phyloP scores from a whole-genome alignment of 2,113 vertebrate species.

The Xenotilapia longispinis region DNA sequence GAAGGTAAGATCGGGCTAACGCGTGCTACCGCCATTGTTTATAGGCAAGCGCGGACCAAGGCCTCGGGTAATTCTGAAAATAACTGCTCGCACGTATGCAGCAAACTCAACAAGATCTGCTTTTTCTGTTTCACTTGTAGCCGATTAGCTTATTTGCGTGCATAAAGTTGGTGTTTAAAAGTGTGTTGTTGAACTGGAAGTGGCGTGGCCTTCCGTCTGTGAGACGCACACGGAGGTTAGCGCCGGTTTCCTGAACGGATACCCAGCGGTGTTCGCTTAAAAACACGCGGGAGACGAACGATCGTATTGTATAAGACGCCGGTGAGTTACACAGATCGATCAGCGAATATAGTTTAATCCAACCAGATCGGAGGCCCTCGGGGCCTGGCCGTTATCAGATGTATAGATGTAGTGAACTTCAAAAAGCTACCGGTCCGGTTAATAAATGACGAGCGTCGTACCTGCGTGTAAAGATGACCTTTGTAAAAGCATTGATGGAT shows the following conservation, averaged over 20 bases:
- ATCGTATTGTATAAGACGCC: background rate
- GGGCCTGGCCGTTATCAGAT: background rate
- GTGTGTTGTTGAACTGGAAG: background rate
- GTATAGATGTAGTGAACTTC: background rate
- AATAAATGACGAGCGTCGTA: background rate
- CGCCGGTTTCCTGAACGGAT: background rate
- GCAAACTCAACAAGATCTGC: background rate
- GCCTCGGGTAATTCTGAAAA: background rate
- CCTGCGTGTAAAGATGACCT: background rate
- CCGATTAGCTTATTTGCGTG: background rate
- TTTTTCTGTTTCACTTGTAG: fast-evolving
- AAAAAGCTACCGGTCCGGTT: background rate
- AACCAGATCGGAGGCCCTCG: background rate
- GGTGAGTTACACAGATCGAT: background rate
- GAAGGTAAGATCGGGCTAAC: constrained; percentile 29
- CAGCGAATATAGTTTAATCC: background rate
- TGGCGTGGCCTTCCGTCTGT: background rate
- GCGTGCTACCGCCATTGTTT: constrained; percentile 60
- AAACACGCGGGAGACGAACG: background rate
- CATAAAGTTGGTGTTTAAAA: background rate
- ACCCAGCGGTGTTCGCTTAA: background rate
- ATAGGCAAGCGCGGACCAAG: background rate
- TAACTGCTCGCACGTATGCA: fast-evolving
- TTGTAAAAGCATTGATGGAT: background rate
- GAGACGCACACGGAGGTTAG: background rate